Percentiles rank a stretch among this genome's conserved stretches.
Conservation (phyloP, 2,797 vertebrate genomes). For the Muraenolepis orangiensis region DNA sequence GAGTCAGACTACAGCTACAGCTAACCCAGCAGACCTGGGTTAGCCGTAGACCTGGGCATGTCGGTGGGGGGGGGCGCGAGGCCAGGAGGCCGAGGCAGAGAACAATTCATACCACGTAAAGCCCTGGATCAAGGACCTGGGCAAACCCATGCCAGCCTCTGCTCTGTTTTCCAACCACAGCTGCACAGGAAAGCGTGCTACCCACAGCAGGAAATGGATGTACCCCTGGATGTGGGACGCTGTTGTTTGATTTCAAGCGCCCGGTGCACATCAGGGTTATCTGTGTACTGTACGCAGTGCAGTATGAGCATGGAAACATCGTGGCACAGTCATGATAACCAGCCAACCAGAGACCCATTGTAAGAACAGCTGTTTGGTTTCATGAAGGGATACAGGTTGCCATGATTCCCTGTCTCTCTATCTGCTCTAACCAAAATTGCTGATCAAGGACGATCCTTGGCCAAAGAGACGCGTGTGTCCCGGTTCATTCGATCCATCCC, state of each 20-base stretch:
- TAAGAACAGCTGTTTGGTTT: no score
- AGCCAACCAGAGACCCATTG: no score
- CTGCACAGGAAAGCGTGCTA: constrained; percentile 49
- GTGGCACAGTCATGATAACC: no score
- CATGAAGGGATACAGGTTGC: no score
- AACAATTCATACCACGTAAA: constrained; percentile 41
- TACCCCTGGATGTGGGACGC: constrained; percentile 27
- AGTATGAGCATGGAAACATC: neutral
- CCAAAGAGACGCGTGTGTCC: constrained; percentile 25
- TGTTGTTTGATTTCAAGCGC: constrained; percentile 40
- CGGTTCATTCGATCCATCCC: constrained; percentile 27
- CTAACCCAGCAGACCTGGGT: constrained; percentile 47
- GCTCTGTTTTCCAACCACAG: constrained; percentile 39
- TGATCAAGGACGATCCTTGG: constrained; percentile 29
- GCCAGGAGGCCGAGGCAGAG: constrained; percentile 3
- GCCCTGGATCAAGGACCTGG: constrained; percentile 22
- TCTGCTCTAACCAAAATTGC: constrained; percentile 30
- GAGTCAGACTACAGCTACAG: constrained; percentile 14
- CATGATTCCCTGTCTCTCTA: constrained; percentile 18
- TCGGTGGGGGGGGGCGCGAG: constrained; percentile 41
- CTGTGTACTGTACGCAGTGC: neutral
- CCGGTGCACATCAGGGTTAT: constrained; percentile 24
- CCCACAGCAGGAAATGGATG: constrained; percentile 53
- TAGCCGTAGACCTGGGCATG: constrained; percentile 60
- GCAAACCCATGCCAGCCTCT: constrained; percentile 10